These are phyloP conservation scores for Agriopis leucophaearia DNA, from an alignment of 2,888 invertebrate genomes.

Conservation along the genomic window DNA sequence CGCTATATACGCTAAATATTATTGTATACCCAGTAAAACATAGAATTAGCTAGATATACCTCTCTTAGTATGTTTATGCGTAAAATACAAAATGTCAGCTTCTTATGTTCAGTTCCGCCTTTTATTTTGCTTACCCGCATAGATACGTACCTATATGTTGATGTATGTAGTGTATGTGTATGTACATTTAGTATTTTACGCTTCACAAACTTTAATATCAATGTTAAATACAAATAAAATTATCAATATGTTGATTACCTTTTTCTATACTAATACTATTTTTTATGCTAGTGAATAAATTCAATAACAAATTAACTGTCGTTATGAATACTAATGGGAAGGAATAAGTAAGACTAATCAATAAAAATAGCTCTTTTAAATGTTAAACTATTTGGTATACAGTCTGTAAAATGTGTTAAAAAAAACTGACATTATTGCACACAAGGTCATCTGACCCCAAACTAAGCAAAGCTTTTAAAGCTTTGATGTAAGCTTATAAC, in stretches of 20 bases:
- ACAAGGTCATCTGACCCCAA: too few relatives aligned
- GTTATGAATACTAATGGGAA: slow-evolving; percentile 52
- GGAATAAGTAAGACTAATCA: slow-evolving; percentile 3
- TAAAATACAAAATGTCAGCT: slow-evolving; percentile 74
- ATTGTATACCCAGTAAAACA: slow-evolving; percentile 33
- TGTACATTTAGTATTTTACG: slow-evolving; percentile 70
- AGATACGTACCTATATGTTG: slow-evolving; percentile 34
- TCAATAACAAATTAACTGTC: slow-evolving; percentile 46
- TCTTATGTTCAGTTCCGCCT: slow-evolving; percentile 66
- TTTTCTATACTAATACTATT: slow-evolving; percentile 64
- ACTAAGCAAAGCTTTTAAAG: too few relatives aligned
- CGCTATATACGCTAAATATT: slow-evolving; percentile 41
- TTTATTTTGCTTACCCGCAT: slow-evolving; percentile 64
- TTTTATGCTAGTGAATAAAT: slow-evolving; percentile 66
- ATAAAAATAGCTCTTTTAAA: not conserved
- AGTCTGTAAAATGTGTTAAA: not conserved
- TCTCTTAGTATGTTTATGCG: slow-evolving; percentile 59
- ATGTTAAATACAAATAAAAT: slow-evolving; percentile 10
- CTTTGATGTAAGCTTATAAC: too few relatives aligned
- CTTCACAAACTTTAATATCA: slow-evolving; percentile 47
- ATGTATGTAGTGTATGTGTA: slow-evolving; percentile 47
- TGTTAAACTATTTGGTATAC: not conserved
- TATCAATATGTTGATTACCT: slow-evolving; percentile 32
- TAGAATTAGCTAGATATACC: slow-evolving; percentile 40
- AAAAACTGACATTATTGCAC: too few relatives aligned